Evolutionary conservation across 2,113 vertebrate species (phyloP).

Genomic region (Campylorhamphus procurvoides): DNA sequence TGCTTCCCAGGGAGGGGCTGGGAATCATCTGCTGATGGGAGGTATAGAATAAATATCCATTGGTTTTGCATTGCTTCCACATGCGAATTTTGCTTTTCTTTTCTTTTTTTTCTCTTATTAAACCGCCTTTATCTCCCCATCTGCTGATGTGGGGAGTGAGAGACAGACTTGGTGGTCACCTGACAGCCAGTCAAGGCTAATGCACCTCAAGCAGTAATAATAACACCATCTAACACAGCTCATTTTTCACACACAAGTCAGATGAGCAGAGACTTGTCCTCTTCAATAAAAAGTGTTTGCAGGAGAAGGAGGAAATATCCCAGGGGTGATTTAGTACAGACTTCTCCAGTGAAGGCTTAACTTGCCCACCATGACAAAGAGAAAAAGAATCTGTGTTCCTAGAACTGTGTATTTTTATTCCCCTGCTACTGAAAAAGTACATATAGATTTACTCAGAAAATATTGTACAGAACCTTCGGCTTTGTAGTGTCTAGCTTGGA

Average conservation of each 20-base stretch:
- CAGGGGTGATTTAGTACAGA: neutral
- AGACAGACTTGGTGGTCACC: neutral
- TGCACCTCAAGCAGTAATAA: neutral
- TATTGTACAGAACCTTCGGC: neutral
- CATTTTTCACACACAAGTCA: neutral
- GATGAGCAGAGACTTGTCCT: neutral
- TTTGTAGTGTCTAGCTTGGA: neutral
- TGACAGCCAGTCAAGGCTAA: neutral
- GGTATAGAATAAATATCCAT: neutral
- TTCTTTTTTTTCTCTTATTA: neutral
- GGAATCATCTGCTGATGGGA: neutral
- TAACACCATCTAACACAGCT: neutral
- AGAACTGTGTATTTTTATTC: neutral
- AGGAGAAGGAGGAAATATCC: neutral
- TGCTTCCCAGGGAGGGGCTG: neutral
- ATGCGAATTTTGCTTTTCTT: accelerated
- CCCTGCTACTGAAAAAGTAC: neutral
- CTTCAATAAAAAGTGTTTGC: neutral
- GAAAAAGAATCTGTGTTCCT: neutral
- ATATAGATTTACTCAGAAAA: neutral
- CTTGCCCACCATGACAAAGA: neutral
- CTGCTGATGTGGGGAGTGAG: neutral
- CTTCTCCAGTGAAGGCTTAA: neutral
- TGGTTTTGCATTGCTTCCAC: neutral
- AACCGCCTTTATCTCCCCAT: neutral